Evolutionary conservation across 2,797 vertebrate species (phyloP).

Genomic region (Gymnopithys bicolor): DNA sequence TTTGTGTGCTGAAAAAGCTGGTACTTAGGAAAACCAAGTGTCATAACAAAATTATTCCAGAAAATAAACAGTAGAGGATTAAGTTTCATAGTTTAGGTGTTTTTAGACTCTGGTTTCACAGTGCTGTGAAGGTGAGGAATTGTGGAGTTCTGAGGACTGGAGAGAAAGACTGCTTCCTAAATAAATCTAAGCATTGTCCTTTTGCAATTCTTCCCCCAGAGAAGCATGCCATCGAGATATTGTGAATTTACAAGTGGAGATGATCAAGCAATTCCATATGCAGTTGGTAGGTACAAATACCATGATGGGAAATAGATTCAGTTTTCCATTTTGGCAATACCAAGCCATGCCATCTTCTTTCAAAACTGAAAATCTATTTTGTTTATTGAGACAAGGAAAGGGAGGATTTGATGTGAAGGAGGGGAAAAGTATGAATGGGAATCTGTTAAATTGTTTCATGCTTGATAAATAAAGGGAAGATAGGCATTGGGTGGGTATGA

Average conservation of each 20-base stretch:
- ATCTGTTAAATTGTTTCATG: not conserved
- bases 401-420: not conserved
- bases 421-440: not conserved
- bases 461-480: not conserved
- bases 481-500: not conserved
- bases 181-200: not conserved
- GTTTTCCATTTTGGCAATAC: not conserved
- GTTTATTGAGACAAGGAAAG: not conserved
- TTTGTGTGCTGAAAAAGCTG: not conserved
- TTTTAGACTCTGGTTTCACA: not conserved
- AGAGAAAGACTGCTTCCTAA: not conserved
- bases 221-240: conserved; percentile 93
- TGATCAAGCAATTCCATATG: conserved; percentile 97
- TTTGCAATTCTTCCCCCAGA: conserved; percentile 74
- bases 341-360: not conserved
- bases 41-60: not conserved
- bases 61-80: not conserved
- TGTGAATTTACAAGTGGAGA: conserved; percentile 97
- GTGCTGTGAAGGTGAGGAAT: not conserved
- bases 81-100: not conserved
- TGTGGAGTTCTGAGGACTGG: not conserved
- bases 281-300: conserved; percentile 86
- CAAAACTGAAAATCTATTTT: not conserved
- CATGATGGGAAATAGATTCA: not conserved
- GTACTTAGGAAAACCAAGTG: not conserved